Conservation (phyloP, 2,113 vertebrate species). For the Lanius collurio region DNA sequence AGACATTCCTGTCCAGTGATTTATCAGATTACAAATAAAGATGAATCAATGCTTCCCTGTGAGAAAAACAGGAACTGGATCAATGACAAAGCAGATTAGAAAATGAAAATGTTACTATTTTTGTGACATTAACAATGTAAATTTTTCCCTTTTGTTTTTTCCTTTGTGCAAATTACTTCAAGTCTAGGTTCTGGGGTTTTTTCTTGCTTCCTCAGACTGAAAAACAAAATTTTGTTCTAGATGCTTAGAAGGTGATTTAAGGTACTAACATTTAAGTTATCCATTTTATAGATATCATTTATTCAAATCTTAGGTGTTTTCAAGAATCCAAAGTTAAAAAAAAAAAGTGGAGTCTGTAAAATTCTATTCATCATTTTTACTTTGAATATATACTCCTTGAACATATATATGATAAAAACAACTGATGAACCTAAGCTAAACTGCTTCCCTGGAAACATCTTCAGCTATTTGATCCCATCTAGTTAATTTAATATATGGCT, state of each 20-base stretch:
- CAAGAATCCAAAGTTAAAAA: background rate
- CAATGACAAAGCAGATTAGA: background rate
- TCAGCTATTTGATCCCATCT: background rate
- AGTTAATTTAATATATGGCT: background rate
- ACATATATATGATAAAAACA: background rate
- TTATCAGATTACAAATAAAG: background rate
- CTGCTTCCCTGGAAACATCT: background rate
- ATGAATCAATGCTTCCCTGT: background rate
- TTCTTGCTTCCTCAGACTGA: background rate
- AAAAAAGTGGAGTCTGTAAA: background rate
- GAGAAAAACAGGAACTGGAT: background rate
- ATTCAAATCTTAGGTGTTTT: background rate
- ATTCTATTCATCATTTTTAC: background rate
- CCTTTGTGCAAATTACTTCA: background rate
- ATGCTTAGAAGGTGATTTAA: background rate
- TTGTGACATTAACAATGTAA: background rate
- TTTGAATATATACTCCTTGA: background rate
- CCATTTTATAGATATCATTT: fast-evolving
- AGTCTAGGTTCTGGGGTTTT: background rate
- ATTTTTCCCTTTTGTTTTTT: background rate
- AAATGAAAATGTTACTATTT: background rate
- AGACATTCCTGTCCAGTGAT: background rate
- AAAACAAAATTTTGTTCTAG: background rate
- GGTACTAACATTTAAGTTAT: background rate
- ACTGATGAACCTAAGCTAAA: background rate